A percentile compares a stretch with the other conserved stretches of the same genome.
These are phyloP conservation scores for Myotis daubentonii DNA, from an alignment of 2,797 vertebrate species.

Conservation along the genomic window DNA sequence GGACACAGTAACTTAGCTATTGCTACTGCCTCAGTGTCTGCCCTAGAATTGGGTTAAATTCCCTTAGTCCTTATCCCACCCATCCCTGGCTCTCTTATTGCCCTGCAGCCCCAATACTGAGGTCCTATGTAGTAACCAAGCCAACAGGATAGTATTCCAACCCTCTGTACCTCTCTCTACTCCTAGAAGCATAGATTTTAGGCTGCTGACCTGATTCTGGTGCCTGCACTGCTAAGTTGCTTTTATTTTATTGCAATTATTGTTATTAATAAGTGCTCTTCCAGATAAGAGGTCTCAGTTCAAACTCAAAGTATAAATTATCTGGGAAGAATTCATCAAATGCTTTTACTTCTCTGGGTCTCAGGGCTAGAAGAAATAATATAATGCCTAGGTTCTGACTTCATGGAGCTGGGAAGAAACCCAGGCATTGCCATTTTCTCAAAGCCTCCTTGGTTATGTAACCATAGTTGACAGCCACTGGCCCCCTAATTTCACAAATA, in stretches of 20 bases:
- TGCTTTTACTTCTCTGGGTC: neutral
- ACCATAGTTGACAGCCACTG: neutral
- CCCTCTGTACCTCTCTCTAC: neutral
- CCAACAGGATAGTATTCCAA: neutral
- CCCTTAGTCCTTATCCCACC: neutral
- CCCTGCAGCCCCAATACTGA: neutral
- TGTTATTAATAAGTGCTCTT: neutral
- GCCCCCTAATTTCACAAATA: neutral
- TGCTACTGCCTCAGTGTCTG: neutral
- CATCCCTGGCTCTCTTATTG: neutral
- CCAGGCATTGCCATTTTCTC: neutral
- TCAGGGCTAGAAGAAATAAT: neutral
- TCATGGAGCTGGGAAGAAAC: neutral
- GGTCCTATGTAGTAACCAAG: neutral
- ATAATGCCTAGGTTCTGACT: neutral
- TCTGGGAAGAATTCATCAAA: neutral
- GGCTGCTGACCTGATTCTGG: neutral
- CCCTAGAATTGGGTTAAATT: neutral
- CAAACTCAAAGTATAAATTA: constrained; percentile 2
- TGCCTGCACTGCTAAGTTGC: neutral
- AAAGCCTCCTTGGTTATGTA: neutral
- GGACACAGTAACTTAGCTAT: neutral
- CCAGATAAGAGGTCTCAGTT: neutral
- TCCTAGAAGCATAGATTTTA: neutral
- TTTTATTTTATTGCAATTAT: neutral